phyloP scores from a whole-genome alignment of 2,888 invertebrate species.

The Nycteola revayana region DNA sequence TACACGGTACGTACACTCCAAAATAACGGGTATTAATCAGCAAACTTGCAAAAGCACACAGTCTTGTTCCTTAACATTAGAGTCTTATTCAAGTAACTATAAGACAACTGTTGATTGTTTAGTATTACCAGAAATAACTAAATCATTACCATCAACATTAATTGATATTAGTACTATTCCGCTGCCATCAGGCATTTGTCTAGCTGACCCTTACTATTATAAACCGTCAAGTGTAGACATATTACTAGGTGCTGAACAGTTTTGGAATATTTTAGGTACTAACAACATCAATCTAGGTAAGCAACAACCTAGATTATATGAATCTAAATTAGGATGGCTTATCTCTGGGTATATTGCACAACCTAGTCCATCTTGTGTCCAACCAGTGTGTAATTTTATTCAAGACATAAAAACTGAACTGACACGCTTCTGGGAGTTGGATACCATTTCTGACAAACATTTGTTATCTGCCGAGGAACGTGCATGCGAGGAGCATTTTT shows the following conservation, averaged over 20 bases:
- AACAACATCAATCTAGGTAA: constrained; percentile 10
- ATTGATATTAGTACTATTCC: constrained; percentile 9
- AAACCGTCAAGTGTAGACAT: constrained; percentile 21
- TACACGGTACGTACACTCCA: constrained; percentile 5
- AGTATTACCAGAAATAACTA: constrained; percentile 3
- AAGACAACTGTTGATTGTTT: constrained; percentile 9
- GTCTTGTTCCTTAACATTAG: constrained; percentile 11
- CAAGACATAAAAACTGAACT: neutral
- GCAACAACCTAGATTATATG: constrained; percentile 15
- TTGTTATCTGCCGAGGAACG: neutral
- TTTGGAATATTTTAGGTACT: constrained; percentile 20
- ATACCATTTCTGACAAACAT: neutral
- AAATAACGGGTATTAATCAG: constrained; percentile 19
- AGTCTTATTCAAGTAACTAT: constrained; percentile 12
- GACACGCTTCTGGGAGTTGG: constrained; percentile 2
- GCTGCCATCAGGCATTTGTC: constrained; percentile 13
- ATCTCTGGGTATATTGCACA: neutral
- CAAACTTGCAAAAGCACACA: constrained; percentile 12
- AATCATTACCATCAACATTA: constrained; percentile 13
- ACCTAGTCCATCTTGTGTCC: neutral
- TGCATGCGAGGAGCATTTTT: neutral
- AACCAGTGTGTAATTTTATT: neutral
- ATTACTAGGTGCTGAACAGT: constrained; percentile 23
- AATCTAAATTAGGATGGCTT: constrained; percentile 18
- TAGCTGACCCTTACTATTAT: constrained; percentile 26